Percentiles rank a stretch among this genome's conserved stretches.
These are phyloP conservation scores for Chelon labrosus DNA, from an alignment of 2,797 vertebrate species.

Conservation along the genomic window DNA sequence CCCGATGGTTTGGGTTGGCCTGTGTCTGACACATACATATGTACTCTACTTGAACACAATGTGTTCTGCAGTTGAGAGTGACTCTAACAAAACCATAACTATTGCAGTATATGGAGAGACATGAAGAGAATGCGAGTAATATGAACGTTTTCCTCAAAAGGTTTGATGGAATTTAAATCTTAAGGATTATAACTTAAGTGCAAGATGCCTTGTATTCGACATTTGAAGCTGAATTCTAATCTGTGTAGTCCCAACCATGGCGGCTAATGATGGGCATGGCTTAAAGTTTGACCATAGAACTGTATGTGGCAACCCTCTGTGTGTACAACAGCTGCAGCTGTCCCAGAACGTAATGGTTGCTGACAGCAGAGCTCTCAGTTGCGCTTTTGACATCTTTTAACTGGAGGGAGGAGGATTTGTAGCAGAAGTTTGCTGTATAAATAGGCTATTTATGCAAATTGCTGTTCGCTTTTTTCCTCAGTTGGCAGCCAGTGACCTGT, in stretches of 20 bases:
- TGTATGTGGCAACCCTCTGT: conserved; percentile 43
- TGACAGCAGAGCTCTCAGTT: conserved; percentile 66
- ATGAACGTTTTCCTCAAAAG: neutral
- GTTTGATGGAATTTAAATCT: conserved; percentile 35
- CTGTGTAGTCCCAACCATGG: conserved; percentile 22
- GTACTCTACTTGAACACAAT: neutral
- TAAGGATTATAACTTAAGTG: conserved; percentile 31
- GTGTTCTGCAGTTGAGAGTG: neutral
- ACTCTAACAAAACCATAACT: neutral
- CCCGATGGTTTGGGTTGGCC: neutral
- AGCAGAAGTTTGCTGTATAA: conserved; percentile 68
- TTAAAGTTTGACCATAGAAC: conserved; percentile 57
- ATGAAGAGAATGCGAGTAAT: neutral
- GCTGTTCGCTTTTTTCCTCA: conserved; percentile 51
- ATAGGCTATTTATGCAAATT: conserved; percentile 78
- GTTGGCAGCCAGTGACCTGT: conserved; percentile 74
- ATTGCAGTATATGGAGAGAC: neutral
- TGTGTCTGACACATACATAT: neutral
- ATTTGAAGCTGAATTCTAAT: conserved; percentile 47
- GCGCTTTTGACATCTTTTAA: conserved; percentile 63
- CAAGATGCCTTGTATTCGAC: conserved; percentile 5
- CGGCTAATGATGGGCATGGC: conserved; percentile 53
- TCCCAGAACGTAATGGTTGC: conserved; percentile 59
- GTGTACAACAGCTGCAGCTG: conserved; percentile 59
- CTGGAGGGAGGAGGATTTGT: conserved; percentile 52